Conservation (phyloP, 1,140 invertebrate species). For the Drosophila micromelanica region DNA sequence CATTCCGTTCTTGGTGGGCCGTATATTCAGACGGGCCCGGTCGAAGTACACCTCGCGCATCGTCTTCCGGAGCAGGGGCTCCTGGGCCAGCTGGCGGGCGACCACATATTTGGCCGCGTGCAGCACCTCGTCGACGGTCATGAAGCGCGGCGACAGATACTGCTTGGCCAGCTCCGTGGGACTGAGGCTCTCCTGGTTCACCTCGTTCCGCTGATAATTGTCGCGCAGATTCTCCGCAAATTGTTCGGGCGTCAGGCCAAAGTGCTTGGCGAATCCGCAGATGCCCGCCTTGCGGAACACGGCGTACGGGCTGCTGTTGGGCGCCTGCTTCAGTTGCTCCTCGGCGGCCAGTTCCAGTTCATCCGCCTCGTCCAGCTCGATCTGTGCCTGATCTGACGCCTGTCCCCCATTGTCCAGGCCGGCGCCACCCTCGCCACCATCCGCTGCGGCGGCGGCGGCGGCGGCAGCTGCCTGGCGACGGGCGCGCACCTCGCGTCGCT, state of each 20-base stretch:
- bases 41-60: conserved; percentile 96
- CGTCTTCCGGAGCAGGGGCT: conserved; percentile 94
- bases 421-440: conserved; percentile 85
- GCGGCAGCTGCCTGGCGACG: conserved; percentile 85
- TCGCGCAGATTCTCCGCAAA: conserved; percentile 98
- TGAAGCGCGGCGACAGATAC: conserved; percentile 86
- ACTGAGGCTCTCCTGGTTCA: conserved; percentile 94
- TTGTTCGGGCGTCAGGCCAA: conserved; percentile 97
- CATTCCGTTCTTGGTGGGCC: conserved; percentile 95
- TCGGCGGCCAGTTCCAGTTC: conserved; percentile 86
- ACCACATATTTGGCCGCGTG: conserved; percentile 97
- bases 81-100: conserved; percentile 95
- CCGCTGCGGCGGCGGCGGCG: conserved; percentile 85
- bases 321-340: conserved; percentile 91
- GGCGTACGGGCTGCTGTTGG: conserved; percentile 93
- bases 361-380: conserved; percentile 85
- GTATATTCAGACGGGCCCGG: conserved; percentile 92
- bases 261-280: conserved; percentile 94
- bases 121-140: conserved; percentile 90
- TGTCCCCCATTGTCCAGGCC: not conserved
- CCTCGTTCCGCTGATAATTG: conserved; percentile 98
- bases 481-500: conserved; percentile 85
- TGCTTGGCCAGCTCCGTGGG: conserved; percentile 92
- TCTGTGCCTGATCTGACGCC: too few species aligned
- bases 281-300: conserved; percentile 94